Evolutionary conservation across 2,888 invertebrate species (phyloP).

Genomic region (Agrochola litura): DNA sequence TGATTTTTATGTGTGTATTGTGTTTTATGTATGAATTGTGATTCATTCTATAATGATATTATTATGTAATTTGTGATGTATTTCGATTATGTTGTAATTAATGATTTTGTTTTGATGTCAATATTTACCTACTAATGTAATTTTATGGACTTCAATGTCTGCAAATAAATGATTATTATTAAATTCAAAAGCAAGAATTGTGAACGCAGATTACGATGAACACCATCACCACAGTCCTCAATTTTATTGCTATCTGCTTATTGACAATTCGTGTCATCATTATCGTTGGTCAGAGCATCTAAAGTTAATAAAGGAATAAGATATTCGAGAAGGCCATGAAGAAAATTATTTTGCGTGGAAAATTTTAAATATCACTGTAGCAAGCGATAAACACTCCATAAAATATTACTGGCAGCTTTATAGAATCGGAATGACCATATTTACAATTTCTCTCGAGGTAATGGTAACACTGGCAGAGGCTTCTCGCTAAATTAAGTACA

Average conservation of each 20-base stretch:
- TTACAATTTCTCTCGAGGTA: conserved; percentile 35
- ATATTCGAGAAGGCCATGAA: not conserved
- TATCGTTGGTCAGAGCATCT: not conserved
- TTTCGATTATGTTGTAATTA: no score
- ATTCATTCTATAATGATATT: no score
- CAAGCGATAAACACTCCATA: conserved; percentile 21
- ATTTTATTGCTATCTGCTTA: not conserved
- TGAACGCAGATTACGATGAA: no score
- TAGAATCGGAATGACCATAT: conserved; percentile 17
- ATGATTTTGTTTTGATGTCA: no score
- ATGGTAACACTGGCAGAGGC: conserved; percentile 37
- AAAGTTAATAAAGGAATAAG: not conserved
- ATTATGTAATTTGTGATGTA: no score
- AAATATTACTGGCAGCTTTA: conserved; percentile 30
- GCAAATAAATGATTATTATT: no score
- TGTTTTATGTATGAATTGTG: no score
- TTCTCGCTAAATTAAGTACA: conserved; percentile 60
- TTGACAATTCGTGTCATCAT: not conserved
- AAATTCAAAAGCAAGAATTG: no score
- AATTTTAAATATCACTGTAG: not conserved
- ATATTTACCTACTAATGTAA: no score
- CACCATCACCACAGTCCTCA: no score
- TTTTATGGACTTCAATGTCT: no score
- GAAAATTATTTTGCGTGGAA: not conserved
- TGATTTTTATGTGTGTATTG: no score